Evolutionary conservation across 2,113 vertebrate species (phyloP).

Genomic region (Vulpes ferrilata): DNA sequence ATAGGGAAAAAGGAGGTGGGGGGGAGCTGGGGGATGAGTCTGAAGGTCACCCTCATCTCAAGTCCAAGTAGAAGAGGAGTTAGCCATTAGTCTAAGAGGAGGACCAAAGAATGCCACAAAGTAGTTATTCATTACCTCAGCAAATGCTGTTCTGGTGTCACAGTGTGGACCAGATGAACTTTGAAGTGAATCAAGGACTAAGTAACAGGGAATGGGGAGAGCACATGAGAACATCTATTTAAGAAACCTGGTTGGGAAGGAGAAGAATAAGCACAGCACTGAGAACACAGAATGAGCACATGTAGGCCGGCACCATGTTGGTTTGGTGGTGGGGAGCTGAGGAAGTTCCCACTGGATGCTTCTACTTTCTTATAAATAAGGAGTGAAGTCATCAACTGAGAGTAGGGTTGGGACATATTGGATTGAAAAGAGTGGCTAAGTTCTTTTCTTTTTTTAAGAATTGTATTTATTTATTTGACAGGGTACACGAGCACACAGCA

Average conservation of each 20-base stretch:
- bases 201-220: neutral
- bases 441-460: neutral
- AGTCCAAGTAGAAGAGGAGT: neutral
- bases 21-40: neutral
- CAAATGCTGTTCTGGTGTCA: neutral
- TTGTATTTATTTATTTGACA: too few relatives aligned
- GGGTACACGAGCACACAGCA: too few relatives aligned
- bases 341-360: neutral
- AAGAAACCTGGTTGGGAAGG: neutral
- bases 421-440: neutral
- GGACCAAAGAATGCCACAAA: neutral
- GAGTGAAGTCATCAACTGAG: neutral
- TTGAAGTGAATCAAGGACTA: neutral
- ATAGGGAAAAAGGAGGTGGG: neutral
- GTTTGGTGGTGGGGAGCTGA: neutral
- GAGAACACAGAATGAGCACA: neutral
- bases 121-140: neutral
- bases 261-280: neutral
- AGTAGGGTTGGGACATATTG: neutral
- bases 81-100: neutral
- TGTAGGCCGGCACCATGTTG: neutral
- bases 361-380: conserved; percentile 10
- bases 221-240: neutral
- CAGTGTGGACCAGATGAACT: neutral
- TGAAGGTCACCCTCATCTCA: neutral